A percentile compares a stretch with the other conserved stretches of the same genome.
Evolutionary conservation across 2,888 invertebrate genomes (phyloP).

Genomic region (Argyra leucocephala): DNA sequence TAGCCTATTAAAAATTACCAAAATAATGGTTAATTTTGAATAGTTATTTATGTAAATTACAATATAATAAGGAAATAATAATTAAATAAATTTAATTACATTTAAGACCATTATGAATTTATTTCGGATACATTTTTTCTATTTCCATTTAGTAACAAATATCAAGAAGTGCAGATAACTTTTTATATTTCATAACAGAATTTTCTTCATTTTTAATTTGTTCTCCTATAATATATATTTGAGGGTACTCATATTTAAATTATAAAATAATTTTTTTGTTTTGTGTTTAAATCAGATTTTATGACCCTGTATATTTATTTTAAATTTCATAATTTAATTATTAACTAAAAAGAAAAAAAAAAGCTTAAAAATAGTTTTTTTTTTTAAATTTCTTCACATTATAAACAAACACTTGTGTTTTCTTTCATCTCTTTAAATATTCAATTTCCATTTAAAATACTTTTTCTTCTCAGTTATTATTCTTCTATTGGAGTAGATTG

Average conservation of each 20-base stretch:
- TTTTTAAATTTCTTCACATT: background rate
- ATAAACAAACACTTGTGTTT: background rate
- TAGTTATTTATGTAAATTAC: background rate
- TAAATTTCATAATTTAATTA: no score
- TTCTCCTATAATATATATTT: no score
- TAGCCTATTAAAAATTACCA: background rate
- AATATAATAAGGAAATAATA: background rate
- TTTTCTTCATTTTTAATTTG: no score
- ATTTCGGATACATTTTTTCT: no score
- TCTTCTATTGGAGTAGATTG: background rate
- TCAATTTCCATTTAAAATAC: no score
- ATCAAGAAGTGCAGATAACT: no score
- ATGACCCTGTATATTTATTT: background rate
- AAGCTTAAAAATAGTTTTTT: no score
- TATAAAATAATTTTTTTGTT: background rate
- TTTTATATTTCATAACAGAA: no score
- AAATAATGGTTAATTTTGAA: background rate
- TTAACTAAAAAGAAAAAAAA: background rate
- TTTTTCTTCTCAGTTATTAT: background rate
- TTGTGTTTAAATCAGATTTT: background rate
- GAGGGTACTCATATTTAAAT: no score
- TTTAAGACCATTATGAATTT: background rate
- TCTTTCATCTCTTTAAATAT: no score
- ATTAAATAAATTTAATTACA: background rate
- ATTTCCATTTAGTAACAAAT: no score